Percentiles rank a stretch among this genome's conserved stretches.
phyloP scores from a whole-genome alignment of 2,113 vertebrate species.

The Elgaria multicarinata region DNA sequence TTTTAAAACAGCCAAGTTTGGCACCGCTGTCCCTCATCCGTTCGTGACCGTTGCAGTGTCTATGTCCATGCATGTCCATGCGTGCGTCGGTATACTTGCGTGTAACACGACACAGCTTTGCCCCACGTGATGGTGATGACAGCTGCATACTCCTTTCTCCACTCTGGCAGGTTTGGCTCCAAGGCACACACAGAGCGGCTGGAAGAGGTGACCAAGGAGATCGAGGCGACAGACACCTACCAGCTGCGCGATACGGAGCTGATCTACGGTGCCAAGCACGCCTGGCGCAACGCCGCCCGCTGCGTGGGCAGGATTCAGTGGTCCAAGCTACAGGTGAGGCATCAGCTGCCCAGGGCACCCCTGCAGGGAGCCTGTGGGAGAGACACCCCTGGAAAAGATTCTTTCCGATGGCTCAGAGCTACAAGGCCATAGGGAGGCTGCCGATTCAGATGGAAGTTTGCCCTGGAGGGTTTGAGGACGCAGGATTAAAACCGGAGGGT shows the following conservation, averaged over 20 bases:
- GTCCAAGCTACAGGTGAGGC: constrained; percentile 95
- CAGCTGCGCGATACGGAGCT: constrained; percentile 95
- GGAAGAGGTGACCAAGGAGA: constrained; percentile 94
- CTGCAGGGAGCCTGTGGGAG: not conserved
- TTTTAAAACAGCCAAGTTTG: too few species aligned
- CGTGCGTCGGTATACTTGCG: not conserved
- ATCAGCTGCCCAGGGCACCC: accelerated
- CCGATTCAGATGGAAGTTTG: too few species aligned
- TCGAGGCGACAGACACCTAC: constrained; percentile 88
- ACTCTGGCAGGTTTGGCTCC: constrained; percentile 84
- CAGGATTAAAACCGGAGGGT: not conserved
- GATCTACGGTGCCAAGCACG: constrained; percentile 96
- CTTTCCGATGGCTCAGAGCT: not conserved
- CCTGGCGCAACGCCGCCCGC: constrained; percentile 94
- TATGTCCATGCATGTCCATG: not conserved
- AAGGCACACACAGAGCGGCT: constrained; percentile 92
- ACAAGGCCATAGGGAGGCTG: too few species aligned
- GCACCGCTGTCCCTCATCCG: too few species aligned
- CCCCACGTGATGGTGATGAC: not conserved
- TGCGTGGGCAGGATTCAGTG: constrained; percentile 98
- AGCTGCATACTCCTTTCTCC: not conserved
- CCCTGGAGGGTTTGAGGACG: not conserved
- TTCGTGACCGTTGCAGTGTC: too few species aligned
- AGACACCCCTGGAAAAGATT: accelerated
- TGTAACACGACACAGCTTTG: not conserved